Percentiles rank a stretch among this genome's conserved stretches.
Evolutionary conservation across 2,113 vertebrate species (phyloP).

Genomic region (Brachionichthys hirsutus): DNA sequence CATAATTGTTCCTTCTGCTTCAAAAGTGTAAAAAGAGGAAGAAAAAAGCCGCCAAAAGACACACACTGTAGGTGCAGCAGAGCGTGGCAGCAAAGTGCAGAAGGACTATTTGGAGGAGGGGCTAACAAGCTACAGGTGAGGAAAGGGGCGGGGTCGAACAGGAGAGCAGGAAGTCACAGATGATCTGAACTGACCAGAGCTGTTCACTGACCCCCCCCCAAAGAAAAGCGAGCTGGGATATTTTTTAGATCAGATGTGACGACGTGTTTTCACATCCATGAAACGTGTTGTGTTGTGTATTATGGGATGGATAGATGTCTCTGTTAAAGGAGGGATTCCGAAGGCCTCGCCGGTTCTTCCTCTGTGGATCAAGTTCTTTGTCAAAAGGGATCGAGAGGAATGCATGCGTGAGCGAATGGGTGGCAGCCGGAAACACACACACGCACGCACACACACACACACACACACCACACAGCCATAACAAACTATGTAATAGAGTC

Average conservation of each 20-base stretch:
- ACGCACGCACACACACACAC: constrained; percentile 27
- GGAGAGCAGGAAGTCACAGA: not conserved
- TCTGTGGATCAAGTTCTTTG: constrained; percentile 48
- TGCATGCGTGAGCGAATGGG: constrained; percentile 16
- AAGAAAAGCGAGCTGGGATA: no score
- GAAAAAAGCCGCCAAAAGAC: no score
- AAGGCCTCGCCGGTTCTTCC: constrained; percentile 25
- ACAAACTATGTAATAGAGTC: constrained; percentile 55
- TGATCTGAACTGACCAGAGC: no score
- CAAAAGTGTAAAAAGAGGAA: not conserved
- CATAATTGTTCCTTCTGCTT: not conserved
- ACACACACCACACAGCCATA: constrained; percentile 25
- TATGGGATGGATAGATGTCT: not conserved
- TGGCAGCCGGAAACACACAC: constrained; percentile 37
- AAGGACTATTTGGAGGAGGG: no score
- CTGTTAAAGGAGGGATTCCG: not conserved
- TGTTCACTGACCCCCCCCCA: no score
- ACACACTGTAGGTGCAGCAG: no score
- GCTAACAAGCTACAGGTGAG: no score
- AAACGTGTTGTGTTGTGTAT: no score
- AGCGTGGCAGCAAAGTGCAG: no score
- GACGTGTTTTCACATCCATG: no score
- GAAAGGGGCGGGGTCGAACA: no score
- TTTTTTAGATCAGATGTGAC: no score
- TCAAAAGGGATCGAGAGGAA: constrained; percentile 23